Base-by-base conservation (phyloP, 2,797 vertebrate genomes). In the Chanos chanos region DNA sequence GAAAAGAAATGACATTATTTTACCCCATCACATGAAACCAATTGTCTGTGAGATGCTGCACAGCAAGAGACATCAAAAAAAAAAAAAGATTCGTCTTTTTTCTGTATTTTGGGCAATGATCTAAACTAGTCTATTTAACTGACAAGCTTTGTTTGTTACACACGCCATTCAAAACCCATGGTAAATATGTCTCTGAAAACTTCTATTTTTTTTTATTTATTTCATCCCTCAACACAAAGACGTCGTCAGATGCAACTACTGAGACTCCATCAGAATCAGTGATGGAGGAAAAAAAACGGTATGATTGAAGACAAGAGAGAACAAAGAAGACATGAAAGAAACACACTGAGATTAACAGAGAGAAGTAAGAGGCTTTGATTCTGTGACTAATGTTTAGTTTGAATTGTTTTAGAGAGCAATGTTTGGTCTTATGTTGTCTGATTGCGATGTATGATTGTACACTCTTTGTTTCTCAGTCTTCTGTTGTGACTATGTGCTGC, bases 181-280 rank as follows among this genome's bases (percentile, higher is more conserved):
- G 75, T 76, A 78, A 80, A 80, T 72, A 58, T 71, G 59, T 27
- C 70, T 70, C 63, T 61, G 69, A 76, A 61, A 52, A 72, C 62
- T 73, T 84, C 82, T 81, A 74, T 86, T 83, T n/a, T n/a, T n/a
- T n/a, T 85, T 76, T 81, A 78, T 84, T 81, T 81, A 80, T 72
- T 68, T 70, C 41, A 61, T 81, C 74, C 59, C 62, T 56, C 3
- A 72, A 81, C 73, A 67, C 71, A 76, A 83, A 83, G 81, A 71
- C 49, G 53, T 71, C 78, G 72, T 78, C 64, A 78, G 68, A 64
- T 77, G 67, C 64, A 77, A 76, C 76, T 58, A 64, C 40, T 66
- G 79, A 71, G 76, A 76, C 75, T 81, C 79, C 70, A 81, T 83
- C 77, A 80, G 58, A 76, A 71, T 56, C 40, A 37, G 30, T 30